phyloP scores from a whole-genome alignment of 2,113 vertebrate genomes.

The Urocitellus parryii region DNA sequence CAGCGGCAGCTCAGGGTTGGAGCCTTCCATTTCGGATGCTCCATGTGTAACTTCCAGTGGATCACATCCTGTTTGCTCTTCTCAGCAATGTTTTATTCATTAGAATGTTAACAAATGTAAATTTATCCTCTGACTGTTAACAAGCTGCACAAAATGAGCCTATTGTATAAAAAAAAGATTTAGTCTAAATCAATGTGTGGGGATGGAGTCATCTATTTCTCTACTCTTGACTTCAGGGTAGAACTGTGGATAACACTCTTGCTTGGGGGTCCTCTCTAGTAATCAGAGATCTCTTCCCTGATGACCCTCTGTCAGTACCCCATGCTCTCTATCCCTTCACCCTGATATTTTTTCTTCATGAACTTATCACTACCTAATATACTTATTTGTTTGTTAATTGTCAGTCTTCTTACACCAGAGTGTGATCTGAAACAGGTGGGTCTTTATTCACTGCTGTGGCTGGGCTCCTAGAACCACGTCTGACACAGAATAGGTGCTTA shows the following conservation, averaged over 20 bases:
- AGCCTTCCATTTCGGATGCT: conserved; percentile 57
- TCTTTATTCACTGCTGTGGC: neutral
- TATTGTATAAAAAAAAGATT: neutral
- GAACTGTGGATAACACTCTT: too few species aligned
- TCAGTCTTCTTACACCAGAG: neutral
- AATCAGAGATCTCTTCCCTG: neutral
- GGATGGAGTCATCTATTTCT: neutral
- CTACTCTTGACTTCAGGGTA: neutral
- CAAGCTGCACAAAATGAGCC: conserved; percentile 41
- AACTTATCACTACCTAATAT: neutral
- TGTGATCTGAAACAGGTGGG: neutral
- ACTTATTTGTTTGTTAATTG: neutral
- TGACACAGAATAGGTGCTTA: neutral
- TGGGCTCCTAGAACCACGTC: neutral
- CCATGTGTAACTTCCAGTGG: conserved; percentile 15
- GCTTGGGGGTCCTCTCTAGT: neutral
- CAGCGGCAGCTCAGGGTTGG: neutral
- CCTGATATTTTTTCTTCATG: neutral
- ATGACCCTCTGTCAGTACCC: neutral
- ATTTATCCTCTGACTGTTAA: conserved; percentile 67
- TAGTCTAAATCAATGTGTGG: neutral
- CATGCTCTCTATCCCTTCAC: neutral
- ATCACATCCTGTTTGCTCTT: conserved; percentile 36
- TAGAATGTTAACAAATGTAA: conserved; percentile 70
- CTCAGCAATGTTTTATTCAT: conserved; percentile 79